A percentile compares a stretch with the other conserved stretches of the same genome.
Evolutionary conservation across 2,113 vertebrate genomes (phyloP).

Genomic region (Equus przewalskii): DNA sequence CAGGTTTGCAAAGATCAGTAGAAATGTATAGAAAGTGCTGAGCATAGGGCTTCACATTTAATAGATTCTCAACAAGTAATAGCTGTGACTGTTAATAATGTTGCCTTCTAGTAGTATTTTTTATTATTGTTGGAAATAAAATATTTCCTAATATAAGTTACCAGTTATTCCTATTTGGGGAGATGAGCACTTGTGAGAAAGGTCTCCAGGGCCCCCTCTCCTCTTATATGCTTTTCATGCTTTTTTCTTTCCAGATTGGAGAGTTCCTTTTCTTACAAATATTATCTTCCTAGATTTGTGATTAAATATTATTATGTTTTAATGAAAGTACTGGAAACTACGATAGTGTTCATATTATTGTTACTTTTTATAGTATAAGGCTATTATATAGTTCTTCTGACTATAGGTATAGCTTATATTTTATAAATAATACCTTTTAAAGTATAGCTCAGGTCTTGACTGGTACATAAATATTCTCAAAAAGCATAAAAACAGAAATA

Average conservation of each 20-base stretch:
- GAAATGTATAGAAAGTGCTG: neutral
- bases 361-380: neutral
- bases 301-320: neutral
- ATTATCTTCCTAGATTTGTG: neutral
- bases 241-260: neutral
- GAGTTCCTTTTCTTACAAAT: neutral
- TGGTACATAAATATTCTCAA: conserved; percentile 4
- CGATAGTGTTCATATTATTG: neutral
- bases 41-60: neutral
- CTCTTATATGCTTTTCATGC: neutral
- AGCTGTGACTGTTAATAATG: neutral
- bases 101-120: neutral
- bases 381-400: neutral
- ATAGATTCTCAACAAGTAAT: neutral
- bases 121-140: neutral
- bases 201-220: neutral
- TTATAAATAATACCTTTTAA: neutral
- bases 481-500: neutral
- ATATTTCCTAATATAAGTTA: neutral
- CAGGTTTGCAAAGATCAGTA: neutral
- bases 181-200: neutral
- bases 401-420: neutral
- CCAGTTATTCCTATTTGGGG: neutral
- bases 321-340: neutral
- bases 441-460: neutral